phyloP scores from a whole-genome alignment of 2,797 vertebrate species.

The Enteromius mattozi region DNA sequence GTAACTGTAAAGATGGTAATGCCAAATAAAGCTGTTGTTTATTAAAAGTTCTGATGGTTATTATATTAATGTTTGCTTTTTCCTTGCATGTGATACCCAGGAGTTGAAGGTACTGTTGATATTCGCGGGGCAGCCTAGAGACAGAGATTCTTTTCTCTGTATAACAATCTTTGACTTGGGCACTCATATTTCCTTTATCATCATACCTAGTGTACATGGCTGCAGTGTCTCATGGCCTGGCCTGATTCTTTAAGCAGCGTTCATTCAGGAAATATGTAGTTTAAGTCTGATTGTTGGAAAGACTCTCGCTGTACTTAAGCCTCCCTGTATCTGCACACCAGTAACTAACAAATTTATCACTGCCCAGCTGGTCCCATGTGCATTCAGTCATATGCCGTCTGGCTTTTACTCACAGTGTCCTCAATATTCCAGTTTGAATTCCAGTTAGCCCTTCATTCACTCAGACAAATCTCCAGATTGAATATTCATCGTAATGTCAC shows the following conservation, averaged over 20 bases:
- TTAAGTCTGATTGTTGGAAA: constrained; percentile 69
- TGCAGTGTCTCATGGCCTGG: constrained; percentile 45
- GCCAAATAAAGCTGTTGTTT: constrained; percentile 55
- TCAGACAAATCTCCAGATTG: constrained; percentile 47
- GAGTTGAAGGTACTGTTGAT: constrained; percentile 85
- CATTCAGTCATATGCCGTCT: constrained; percentile 61
- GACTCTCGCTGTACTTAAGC: constrained; percentile 68
- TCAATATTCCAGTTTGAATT: constrained; percentile 48
- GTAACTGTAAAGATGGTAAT: constrained; percentile 55
- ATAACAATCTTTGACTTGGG: constrained; percentile 59
- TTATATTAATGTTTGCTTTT: constrained; percentile 78
- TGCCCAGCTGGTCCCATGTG: constrained; percentile 61
- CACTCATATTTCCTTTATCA: constrained; percentile 43
- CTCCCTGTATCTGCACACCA: constrained; percentile 73
- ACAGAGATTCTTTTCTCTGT: constrained; percentile 69
- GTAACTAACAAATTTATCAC: constrained; percentile 75
- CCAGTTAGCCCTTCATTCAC: constrained; percentile 55
- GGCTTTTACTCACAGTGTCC: constrained; percentile 58
- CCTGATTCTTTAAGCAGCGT: constrained; percentile 43
- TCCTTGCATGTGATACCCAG: constrained; percentile 80
- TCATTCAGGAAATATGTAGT: constrained; percentile 66
- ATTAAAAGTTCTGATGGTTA: constrained; percentile 65
- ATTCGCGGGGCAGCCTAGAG: constrained; percentile 72
- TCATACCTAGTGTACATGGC: constrained; percentile 27
- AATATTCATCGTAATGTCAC: constrained; percentile 55